These are phyloP conservation scores for Baronia brevicornis DNA, from an alignment of 2,888 invertebrate species.

Conservation along the genomic window DNA sequence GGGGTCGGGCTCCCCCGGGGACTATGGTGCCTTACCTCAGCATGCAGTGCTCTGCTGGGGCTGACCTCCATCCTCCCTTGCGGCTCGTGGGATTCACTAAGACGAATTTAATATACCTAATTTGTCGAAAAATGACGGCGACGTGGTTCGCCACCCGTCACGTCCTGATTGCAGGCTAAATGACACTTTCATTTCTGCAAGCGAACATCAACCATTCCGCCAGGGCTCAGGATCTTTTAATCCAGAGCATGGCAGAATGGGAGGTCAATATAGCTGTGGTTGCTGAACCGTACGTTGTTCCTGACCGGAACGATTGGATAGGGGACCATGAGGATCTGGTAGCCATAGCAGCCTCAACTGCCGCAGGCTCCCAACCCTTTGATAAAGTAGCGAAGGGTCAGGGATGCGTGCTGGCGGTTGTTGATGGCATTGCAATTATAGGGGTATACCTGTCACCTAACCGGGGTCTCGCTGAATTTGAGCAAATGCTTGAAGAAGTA, in stretches of 20 bases:
- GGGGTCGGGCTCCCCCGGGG: no score
- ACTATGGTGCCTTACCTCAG: no score
- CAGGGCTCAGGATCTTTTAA: conserved; percentile 17
- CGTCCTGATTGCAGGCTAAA: no score
- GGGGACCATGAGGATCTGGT: conserved; percentile 7
- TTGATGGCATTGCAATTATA: not conserved
- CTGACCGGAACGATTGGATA: conserved; percentile 7
- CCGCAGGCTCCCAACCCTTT: not conserved
- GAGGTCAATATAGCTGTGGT: conserved; percentile 14
- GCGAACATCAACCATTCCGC: conserved; percentile 18
- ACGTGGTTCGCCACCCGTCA: no score
- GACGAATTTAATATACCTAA: no score
- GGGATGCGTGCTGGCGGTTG: conserved; percentile 8
- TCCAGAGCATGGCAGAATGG: conserved; percentile 19
- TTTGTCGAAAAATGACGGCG: no score
- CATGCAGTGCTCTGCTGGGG: no score
- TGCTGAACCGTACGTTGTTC: conserved; percentile 14
- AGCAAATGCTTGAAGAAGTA: not conserved
- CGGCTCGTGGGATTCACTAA: no score
- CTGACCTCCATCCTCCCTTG: no score
- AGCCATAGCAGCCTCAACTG: not conserved
- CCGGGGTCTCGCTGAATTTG: conserved; percentile 1
- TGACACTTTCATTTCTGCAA: no score
- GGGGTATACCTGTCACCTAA: conserved; percentile 3
- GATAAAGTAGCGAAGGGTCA: not conserved